Evolutionary conservation across 2,797 vertebrate species (phyloP), one percentile per base, ranked within the genome.

Genomic region (Helicolenus hilgendorfi): DNA sequence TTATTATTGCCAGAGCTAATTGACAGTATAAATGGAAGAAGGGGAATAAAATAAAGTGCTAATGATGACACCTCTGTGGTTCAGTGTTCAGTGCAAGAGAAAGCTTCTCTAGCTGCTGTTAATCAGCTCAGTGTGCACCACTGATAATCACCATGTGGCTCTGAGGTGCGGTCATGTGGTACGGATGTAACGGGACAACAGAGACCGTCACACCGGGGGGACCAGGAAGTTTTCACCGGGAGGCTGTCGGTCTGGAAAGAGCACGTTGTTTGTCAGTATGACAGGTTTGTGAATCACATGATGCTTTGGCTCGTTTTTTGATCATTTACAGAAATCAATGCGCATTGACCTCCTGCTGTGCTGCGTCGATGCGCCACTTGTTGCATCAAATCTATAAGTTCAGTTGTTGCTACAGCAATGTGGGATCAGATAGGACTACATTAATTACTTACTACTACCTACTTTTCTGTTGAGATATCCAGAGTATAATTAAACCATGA

Each of bases 261-360:
- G n/a, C 35, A 20, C 26, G 35, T 10, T 36, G 38, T 78, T 65
- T 82, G 79, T 86, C 87, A 82, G 77, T 72, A 93, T 92, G 92
- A 77, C 85, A 94, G 89, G 83, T 92, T 82, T 91, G 91, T 91
- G 79, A 77, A 81, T n/a, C 18, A 5, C 60, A 74, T 83, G 72
- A 45, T 20, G 55, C 71, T 84, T 70, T 29, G 56, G 36, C 8
- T 62, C 59, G 36, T 69, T 64, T n/a, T 29, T 29, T 35, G 4
- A 22, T 38, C 4, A 9, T 27, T 58, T 62, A 3, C 22, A 7
- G 14, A 41, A 29, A 74, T 27, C 24, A 15, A 18, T 29, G 71
- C 22, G 77, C 59, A 10, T 18, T 20, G 33, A 9, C 22, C 27
- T 22, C 56, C 41, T 4, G 9, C 45, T 5, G 63, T 1, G 11